These are phyloP conservation scores for Myopa testacea DNA, from an alignment of 2,888 invertebrate species.

Conservation along the genomic window DNA sequence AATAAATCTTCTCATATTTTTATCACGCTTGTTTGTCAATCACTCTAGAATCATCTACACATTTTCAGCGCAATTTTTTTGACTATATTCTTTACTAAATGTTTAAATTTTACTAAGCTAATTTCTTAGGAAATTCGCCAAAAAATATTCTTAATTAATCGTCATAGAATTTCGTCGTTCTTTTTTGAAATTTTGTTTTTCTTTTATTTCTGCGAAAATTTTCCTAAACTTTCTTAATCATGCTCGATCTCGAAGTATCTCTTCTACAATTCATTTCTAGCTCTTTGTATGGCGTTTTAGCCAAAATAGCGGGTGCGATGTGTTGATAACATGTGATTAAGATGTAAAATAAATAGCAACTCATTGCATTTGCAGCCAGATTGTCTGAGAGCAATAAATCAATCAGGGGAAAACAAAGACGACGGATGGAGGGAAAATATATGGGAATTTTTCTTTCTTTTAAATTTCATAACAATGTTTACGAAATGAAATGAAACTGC, in stretches of 20 bases:
- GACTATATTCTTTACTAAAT: neutral
- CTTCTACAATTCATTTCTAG: too few relatives aligned
- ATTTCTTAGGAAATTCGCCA: slow-evolving; percentile 1
- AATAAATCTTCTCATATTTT: neutral
- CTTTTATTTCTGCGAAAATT: slow-evolving; percentile 12
- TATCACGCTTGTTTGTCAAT: slow-evolving; percentile 17
- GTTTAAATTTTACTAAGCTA: neutral
- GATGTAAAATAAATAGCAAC: slow-evolving; percentile 1
- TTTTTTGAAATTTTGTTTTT: neutral
- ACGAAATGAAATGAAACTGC: too few relatives aligned
- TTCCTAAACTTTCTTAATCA: neutral
- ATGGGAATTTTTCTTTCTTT: too few relatives aligned
- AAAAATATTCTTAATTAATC: neutral
- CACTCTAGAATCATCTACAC: slow-evolving; percentile 19
- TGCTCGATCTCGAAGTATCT: neutral
- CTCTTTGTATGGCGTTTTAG: neutral
- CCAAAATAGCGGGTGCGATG: neutral
- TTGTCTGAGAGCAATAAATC: slow-evolving; percentile 27
- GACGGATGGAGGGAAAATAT: neutral
- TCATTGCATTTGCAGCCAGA: slow-evolving; percentile 15
- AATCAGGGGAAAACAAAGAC: neutral
- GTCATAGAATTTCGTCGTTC: neutral
- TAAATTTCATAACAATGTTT: too few relatives aligned
- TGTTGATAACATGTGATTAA: slow-evolving; percentile 1
- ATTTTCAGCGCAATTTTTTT: neutral